phyloP scores from a whole-genome alignment of 1,140 invertebrate genomes.

The Bombus affinis region DNA sequence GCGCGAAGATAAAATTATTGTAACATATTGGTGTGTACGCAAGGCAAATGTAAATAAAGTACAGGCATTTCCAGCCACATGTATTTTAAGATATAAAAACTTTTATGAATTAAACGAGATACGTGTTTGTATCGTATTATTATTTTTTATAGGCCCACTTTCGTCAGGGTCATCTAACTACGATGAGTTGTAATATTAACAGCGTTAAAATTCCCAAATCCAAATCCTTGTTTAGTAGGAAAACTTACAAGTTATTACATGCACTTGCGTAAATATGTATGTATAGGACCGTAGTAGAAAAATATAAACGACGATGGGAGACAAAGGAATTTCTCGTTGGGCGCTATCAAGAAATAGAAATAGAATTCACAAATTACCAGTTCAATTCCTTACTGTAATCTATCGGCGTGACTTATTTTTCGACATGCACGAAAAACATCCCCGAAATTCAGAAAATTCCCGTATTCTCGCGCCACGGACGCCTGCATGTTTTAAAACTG shows the following conservation, averaged over 20 bases:
- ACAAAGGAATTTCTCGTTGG: conserved; percentile 22
- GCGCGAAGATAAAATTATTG: not conserved
- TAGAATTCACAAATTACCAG: not conserved
- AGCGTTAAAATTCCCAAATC: not conserved
- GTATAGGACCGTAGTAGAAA: conserved; percentile 46
- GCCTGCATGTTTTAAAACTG: not conserved
- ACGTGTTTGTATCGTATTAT: not conserved
- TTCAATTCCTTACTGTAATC: not conserved
- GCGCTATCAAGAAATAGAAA: too few relatives aligned
- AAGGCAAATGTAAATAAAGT: not conserved
- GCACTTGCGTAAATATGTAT: conserved; percentile 71
- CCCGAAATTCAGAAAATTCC: not conserved
- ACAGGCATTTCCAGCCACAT: too few relatives aligned
- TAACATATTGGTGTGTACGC: too few relatives aligned
- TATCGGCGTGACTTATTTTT: conserved; percentile 9
- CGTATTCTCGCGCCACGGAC: not conserved
- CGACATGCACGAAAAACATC: not conserved
- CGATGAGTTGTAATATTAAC: not conserved
- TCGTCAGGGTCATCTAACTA: not conserved
- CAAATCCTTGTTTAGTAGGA: not conserved
- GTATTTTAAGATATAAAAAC: not conserved
- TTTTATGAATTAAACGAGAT: not conserved
- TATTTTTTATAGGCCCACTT: not conserved
- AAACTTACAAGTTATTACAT: not conserved
- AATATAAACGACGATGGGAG: conserved; percentile 17